Evolutionary conservation across 1,140 invertebrate species (phyloP).

Genomic region (Aphelinus atriplicis): DNA sequence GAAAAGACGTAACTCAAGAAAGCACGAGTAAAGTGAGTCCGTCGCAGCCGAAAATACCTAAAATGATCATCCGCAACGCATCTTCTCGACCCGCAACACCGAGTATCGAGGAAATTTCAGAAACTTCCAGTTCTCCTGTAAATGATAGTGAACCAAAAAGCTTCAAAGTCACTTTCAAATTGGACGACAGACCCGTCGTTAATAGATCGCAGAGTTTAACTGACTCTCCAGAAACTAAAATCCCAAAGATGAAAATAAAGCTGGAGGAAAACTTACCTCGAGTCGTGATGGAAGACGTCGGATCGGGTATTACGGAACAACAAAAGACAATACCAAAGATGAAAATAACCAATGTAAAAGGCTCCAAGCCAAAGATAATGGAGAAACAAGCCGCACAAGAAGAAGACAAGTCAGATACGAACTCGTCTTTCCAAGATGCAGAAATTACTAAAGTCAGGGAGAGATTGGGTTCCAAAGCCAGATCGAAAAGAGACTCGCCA

Average conservation of each 20-base stretch:
- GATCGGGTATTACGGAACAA: conserved; percentile 41
- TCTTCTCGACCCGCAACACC: conserved; percentile 59
- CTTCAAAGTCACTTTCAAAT: conserved; percentile 44
- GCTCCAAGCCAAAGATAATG: conserved; percentile 36
- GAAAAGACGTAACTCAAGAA: conserved; percentile 6
- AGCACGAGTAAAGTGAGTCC: conserved; percentile 10
- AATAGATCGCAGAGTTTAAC: conserved; percentile 3
- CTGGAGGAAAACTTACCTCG: conserved; percentile 56
- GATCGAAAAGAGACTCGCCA: conserved; percentile 43
- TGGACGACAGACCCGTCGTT: conserved; percentile 44
- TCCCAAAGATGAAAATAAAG: conserved; percentile 63
- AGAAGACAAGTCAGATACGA: conserved; percentile 6
- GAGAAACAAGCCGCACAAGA: conserved; percentile 15
- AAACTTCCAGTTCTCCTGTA: conserved; percentile 28
- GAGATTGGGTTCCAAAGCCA: background rate
- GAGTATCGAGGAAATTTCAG: conserved; percentile 53
- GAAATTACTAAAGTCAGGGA: conserved; percentile 14
- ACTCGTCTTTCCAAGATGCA: background rate
- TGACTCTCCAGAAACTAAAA: conserved; percentile 45
- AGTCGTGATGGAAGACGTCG: conserved; percentile 51
- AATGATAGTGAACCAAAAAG: conserved; percentile 42
- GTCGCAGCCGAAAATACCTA: conserved; percentile 58
- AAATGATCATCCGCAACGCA: conserved; percentile 63
- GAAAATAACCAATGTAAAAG: conserved; percentile 56
- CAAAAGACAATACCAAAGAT: conserved; percentile 55